Conservation (phyloP, 2,797 vertebrate species). For the Oryzias dopingdopingensis region DNA sequence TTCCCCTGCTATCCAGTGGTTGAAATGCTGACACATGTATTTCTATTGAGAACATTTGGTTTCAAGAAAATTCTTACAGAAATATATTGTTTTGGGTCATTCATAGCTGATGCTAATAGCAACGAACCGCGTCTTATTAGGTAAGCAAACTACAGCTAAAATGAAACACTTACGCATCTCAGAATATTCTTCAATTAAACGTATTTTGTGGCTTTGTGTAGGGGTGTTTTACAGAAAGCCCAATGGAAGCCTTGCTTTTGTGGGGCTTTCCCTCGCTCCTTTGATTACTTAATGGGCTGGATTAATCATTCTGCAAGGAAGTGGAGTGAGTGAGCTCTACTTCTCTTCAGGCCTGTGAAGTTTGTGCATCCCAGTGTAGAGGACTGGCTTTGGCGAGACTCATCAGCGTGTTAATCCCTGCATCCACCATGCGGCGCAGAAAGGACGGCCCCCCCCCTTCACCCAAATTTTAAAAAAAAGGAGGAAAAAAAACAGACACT, state of each 20-base stretch:
- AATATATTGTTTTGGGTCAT: too few relatives aligned
- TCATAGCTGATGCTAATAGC: too few relatives aligned
- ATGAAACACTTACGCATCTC: neutral
- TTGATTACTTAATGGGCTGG: constrained; percentile 62
- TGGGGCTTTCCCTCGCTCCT: constrained; percentile 24
- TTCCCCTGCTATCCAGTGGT: too few relatives aligned
- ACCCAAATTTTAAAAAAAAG: neutral
- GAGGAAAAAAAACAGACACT: constrained; percentile 22
- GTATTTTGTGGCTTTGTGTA: neutral
- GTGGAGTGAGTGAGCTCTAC: constrained; percentile 21
- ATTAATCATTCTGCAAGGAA: constrained; percentile 53
- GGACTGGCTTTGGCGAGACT: constrained; percentile 25
- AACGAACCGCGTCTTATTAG: too few relatives aligned
- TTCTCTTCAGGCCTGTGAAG: constrained; percentile 22
- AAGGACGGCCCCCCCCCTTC: constrained; percentile 14
- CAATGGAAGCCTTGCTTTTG: constrained; percentile 14
- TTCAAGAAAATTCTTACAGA: too few relatives aligned
- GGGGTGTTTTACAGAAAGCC: constrained; percentile 19
- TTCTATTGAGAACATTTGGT: too few relatives aligned
- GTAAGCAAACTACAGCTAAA: neutral
- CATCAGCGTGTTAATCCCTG: constrained; percentile 46
- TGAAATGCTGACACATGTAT: too few relatives aligned
- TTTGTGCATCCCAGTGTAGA: constrained; percentile 24
- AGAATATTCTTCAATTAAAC: neutral
- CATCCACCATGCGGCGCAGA: constrained; percentile 30